phyloP scores from a whole-genome alignment of 2,113 vertebrate species.

The Podiceps cristatus region DNA sequence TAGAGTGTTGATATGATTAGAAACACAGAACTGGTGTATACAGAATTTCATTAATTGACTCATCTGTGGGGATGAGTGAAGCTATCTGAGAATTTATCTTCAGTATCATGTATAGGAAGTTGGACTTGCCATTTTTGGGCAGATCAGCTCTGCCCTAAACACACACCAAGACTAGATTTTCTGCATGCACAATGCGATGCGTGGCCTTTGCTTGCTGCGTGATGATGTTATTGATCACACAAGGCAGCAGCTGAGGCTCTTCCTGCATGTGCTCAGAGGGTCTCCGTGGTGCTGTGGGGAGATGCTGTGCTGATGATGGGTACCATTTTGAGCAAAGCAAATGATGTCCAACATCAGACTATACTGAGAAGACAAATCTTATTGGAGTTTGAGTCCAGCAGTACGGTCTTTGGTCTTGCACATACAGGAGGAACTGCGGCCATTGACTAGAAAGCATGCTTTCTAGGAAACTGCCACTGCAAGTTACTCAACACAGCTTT shows the following conservation, averaged over 20 bases:
- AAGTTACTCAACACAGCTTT: background rate
- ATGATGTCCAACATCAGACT: background rate
- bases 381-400: background rate
- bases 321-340: background rate
- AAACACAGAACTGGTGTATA: background rate
- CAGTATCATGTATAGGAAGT: background rate
- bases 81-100: background rate
- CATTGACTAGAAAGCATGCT: background rate
- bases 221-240: background rate
- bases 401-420: background rate
- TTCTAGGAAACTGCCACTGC: background rate
- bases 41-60: background rate
- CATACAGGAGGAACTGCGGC: background rate
- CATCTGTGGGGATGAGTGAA: background rate
- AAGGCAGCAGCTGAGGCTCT: background rate
- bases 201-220: background rate
- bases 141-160: background rate
- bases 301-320: background rate
- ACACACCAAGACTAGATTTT: background rate
- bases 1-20: background rate
- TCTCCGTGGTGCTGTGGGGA: background rate
- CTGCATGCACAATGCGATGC: accelerated
- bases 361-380: background rate
- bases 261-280: background rate
- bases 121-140: background rate